phyloP scores from a whole-genome alignment of 2,113 vertebrate genomes.

The Nannospalax galili region DNA sequence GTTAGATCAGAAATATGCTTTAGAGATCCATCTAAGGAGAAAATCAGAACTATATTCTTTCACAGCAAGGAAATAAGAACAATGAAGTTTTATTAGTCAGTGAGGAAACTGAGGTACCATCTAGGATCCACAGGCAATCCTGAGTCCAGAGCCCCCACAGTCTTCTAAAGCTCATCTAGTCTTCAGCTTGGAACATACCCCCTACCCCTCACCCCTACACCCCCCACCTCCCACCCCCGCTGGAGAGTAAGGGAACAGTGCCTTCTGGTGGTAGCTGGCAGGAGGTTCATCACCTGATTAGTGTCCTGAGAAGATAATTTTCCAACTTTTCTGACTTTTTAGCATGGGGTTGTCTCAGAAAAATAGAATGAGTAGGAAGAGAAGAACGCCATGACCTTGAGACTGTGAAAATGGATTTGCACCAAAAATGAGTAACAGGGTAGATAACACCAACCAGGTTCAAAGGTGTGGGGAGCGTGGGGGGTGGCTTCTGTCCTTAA shows the following conservation, averaged over 20 bases:
- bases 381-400: neutral
- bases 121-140: neutral
- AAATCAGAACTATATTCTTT: slow-evolving; percentile 28
- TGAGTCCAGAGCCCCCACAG: rapidly evolving
- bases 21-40: neutral
- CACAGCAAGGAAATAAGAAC: neutral
- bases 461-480: neutral
- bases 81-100: neutral
- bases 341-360: neutral
- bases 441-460: neutral
- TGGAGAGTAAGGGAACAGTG: neutral
- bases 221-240: too few species aligned
- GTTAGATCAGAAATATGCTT: neutral
- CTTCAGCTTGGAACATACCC: too few species aligned
- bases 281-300: neutral
- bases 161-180: too few species aligned
- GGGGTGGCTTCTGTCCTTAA: neutral
- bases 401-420: neutral
- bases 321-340: neutral
- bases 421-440: neutral
- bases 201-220: too few species aligned
- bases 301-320: neutral
- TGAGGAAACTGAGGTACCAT: neutral
- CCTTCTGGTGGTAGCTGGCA: slow-evolving; percentile 28
- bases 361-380: neutral